Base-by-base conservation (phyloP, 2,888 invertebrate species). In the Macrophya annulata region DNA sequence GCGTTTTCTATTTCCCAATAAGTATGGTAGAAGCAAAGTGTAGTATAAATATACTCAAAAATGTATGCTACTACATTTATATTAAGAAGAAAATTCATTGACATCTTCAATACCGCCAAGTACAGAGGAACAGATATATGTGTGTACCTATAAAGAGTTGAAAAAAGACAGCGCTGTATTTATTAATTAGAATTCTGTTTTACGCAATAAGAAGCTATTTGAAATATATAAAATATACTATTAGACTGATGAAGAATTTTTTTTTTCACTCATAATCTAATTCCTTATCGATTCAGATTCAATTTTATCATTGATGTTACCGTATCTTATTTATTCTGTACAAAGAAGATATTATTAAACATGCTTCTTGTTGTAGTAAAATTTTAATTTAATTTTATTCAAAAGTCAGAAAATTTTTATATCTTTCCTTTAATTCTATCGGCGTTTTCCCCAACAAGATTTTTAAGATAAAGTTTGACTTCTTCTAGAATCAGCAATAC, bases 41-140 rank as follows among this genome's bases (percentile, higher is more conserved):
- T 62, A 62, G 48, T 25, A 15, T 25, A 76, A 21, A 76, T 76
- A 48, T 76, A 62, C 12, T 62, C 62, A 25, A 10, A 62, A 62
- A 25, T 25, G 25, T 62, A 62, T 62, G 62, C 62, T 62, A 62
- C 62, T 62, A 62, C 62, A 62, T 62, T 62, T 25, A 62, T 62
- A n/a, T 31, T 55, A 55, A 55, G n/a, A 21, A 62, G n/a, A 62
- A 25, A 62, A 62, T 62, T 21, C 62, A 62, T 62, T 12, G 1
- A 62, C n/a, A 62, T 62, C 62, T 62, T 62, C 9, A 9, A 25
- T 3, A 62, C 21, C 62, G 62, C 25, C 62, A 25, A 62, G 62
- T 62, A 62, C 12, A 62, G 62, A 62, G 12, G 21, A 62, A 62
- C 62, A 62, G 21, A 62, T 62, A 62, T 62, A n/a, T n/a, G n/a